Conservation (phyloP, 2,797 vertebrate species). For the Pseudocheirus occidentalis region DNA sequence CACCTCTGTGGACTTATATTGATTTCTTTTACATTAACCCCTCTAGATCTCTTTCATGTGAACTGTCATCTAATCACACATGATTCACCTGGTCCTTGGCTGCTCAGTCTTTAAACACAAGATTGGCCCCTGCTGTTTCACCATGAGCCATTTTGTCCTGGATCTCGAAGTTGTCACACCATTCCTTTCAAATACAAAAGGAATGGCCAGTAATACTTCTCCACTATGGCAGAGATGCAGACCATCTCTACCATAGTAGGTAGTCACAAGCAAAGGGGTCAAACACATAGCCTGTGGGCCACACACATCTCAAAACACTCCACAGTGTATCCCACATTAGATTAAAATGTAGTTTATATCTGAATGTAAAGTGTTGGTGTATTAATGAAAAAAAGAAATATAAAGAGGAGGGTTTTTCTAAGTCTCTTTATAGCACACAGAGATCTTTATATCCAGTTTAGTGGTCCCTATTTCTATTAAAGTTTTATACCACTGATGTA, state of each 20-base stretch:
- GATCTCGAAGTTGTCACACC: not conserved
- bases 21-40: not conserved
- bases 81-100: not conserved
- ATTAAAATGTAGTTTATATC: not conserved
- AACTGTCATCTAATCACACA: not conserved
- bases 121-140: not conserved
- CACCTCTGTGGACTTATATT: not conserved
- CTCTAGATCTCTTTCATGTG: not conserved
- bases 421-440: not conserved
- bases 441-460: not conserved
- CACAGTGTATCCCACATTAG: not conserved
- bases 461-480: not conserved
- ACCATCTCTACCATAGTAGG: not conserved
- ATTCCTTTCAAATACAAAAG: not conserved
- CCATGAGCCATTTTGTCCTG: not conserved
- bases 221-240: too few relatives aligned
- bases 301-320: not conserved
- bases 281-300: not conserved
- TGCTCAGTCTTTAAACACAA: not conserved
- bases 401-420: not conserved
- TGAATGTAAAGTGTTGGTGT: not conserved
- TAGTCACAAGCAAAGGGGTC: not conserved
- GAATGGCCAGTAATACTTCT: not conserved
- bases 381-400: not conserved
- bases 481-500: not conserved